Evolutionary conservation across 2,888 invertebrate genomes (phyloP).

Genomic region (Megamerina dolium): DNA sequence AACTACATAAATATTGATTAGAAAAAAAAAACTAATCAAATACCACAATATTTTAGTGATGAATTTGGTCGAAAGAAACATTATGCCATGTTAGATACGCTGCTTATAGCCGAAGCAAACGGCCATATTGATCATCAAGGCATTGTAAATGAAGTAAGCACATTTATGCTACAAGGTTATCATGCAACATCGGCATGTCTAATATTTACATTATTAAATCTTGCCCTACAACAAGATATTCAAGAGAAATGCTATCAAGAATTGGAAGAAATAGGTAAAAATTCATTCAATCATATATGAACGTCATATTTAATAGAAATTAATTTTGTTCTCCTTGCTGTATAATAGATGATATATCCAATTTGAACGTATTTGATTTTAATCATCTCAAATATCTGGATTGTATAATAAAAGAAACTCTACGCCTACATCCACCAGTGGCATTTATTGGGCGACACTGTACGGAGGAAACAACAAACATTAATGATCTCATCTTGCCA

Average conservation of each 20-base stretch:
- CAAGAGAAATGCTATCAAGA: conserved; percentile 52
- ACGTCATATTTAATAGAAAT: no score
- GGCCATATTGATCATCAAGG: conserved; percentile 52
- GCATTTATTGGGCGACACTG: conserved; percentile 49
- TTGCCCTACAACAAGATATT: conserved; percentile 51
- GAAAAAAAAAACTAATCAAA: no score
- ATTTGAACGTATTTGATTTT: conserved; percentile 32
- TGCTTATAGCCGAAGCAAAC: conserved; percentile 52
- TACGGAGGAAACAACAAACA: conserved; percentile 26
- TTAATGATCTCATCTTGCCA: conserved; percentile 50
- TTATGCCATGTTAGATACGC: conserved; percentile 55
- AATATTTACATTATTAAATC: conserved; percentile 51
- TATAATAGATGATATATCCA: conserved; percentile 21
- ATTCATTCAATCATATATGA: no score
- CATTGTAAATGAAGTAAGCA: conserved; percentile 59
- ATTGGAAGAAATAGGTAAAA: conserved; percentile 40
- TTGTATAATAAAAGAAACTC: conserved; percentile 54
- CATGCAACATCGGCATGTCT: conserved; percentile 58
- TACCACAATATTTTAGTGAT: conserved; percentile 24
- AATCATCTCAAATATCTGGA: conserved; percentile 50
- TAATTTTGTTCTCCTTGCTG: no score
- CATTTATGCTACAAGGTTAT: conserved; percentile 61
- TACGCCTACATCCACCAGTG: conserved; percentile 54
- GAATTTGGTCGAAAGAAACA: conserved; percentile 41
- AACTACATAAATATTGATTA: no score